Percentiles rank a stretch among this genome's conserved stretches.
Evolutionary conservation across 23 tunicate species (phyloP).

Genomic region (Trididemnum nubilum): DNA sequence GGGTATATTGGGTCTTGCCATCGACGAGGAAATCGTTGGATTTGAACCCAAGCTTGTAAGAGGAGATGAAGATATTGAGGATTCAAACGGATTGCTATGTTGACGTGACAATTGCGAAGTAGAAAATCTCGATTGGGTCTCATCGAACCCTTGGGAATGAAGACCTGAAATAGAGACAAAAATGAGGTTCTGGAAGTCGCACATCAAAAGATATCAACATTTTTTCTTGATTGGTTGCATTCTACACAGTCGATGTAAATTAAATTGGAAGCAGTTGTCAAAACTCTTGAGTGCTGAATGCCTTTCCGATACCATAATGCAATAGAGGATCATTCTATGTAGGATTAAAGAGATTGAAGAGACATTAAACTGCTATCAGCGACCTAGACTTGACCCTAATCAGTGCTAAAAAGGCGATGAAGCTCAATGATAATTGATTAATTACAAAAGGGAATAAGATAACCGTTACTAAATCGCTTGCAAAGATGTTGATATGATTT

Average conservation of each 20-base stretch:
- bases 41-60: slow-evolving; percentile 19
- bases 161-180: slow-evolving; percentile 22
- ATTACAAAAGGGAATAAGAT: slow-evolving; percentile 15
- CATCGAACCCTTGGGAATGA: slow-evolving; percentile 21
- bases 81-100: slow-evolving; percentile 26
- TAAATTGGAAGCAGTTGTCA: too few relatives aligned
- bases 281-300: too few relatives aligned
- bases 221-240: too few relatives aligned
- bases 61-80: slow-evolving; percentile 31
- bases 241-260: too few relatives aligned
- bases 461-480: not conserved
- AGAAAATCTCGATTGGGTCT: slow-evolving; percentile 10
- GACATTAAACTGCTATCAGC: not conserved
- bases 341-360: not conserved
- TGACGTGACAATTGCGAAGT: slow-evolving; percentile 44
- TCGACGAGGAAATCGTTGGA: slow-evolving; percentile 1
- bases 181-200: too few relatives aligned
- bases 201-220: too few relatives aligned
- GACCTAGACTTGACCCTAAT: slow-evolving; percentile 14
- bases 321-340: not conserved
- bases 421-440: not conserved
- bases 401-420: not conserved
- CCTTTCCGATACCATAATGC: not conserved
- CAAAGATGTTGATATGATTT: not conserved
- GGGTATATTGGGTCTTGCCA: slow-evolving; percentile 44